Evolutionary conservation across 2,797 vertebrate genomes (phyloP), one percentile per base, ranked within the genome.

Genomic region (Borostomias antarcticus): DNA sequence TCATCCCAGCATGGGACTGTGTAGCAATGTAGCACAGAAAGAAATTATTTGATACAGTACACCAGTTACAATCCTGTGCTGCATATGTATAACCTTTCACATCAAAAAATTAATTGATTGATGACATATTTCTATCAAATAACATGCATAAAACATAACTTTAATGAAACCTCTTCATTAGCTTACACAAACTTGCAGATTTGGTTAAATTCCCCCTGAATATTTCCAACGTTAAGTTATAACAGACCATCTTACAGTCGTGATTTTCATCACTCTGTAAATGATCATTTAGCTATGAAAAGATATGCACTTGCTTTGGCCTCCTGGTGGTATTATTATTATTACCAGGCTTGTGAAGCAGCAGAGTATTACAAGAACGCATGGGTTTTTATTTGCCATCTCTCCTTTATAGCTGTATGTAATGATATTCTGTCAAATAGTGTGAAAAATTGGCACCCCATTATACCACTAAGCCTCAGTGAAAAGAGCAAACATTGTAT

Each of bases 361-460:
- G 72, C 73, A 80, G 76, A 80, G 84, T 85, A 82, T 82, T 74
- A 76, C 69, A 61, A 79, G 79, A 82, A 88, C 71, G 66, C 54
- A n/a, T 35, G 9, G 61, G 64, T 11, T 86, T 83, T 77, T 86
- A 82, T 87, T 88, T 83, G 72, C 78, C 82, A 76, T 80, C 63
- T 71, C 70, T 84, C 58, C 66, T 86, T 88, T 82, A 88, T 88
- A 61, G 85, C 82, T 54, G 59, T 66, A 63, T 74, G 71, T 89
- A 86, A 90, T 88, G 79, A 82, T 86, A 82, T 84, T 86, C 85
- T 89, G 88, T 87, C 85, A 85, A 62, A 86, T 65, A 69, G 71
- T 76, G 65, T 81, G 76, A 85, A 79, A 84, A 85, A 88, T 85
- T 76, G 82, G 81, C 77, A 78, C 78, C 88, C 85, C 85, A 84